Evolutionary conservation across 1,140 invertebrate species (phyloP).

Genomic region (Dermatophagoides farinae): DNA sequence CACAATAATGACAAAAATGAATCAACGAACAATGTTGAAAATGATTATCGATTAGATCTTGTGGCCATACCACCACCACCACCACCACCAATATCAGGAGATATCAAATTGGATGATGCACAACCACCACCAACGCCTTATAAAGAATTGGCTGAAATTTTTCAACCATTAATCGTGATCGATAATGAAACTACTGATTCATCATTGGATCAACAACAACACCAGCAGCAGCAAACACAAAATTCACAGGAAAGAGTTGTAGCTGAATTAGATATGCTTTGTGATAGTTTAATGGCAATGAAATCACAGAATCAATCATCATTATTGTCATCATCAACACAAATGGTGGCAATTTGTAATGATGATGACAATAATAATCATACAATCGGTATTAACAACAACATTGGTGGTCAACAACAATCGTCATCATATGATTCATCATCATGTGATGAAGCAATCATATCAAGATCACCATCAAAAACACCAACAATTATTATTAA

Average conservation of each 20-base stretch:
- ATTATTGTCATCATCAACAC: not conserved
- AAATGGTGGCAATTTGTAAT: not conserved
- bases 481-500: not conserved
- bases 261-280: conserved; percentile 15
- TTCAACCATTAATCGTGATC: too few relatives aligned
- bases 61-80: conserved; percentile 67
- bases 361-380: too few relatives aligned
- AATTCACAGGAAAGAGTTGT: conserved; percentile 12
- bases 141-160: not conserved
- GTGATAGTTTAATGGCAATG: conserved; percentile 13
- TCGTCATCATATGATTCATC: not conserved
- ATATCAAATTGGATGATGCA: conserved; percentile 7
- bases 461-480: not conserved
- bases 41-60: conserved; percentile 68
- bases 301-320: not conserved
- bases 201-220: not conserved
- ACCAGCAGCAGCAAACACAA: not conserved
- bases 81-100: conserved; percentile 48
- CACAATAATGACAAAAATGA: conserved; percentile 15
- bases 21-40: conserved; percentile 34
- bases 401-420: not conserved
- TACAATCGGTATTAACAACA: too few relatives aligned
- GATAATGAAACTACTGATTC: not conserved
- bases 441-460: not conserved
- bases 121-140: not conserved